Conservation (phyloP, 2,797 vertebrate species). For the Eremophila alpestris region DNA sequence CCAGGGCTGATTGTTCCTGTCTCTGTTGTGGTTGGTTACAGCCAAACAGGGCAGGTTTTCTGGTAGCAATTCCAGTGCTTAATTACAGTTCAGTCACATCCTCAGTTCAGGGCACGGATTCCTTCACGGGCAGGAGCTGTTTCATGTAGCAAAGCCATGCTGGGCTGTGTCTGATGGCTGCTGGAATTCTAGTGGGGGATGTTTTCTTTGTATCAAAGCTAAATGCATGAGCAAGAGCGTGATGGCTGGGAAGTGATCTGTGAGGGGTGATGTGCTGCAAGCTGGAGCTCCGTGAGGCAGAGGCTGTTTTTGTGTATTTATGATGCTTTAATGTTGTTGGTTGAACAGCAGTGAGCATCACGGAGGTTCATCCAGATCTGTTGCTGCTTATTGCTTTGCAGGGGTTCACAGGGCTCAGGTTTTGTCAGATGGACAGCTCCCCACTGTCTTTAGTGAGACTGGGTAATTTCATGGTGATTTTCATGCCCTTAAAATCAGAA, state of each 20-base stretch:
- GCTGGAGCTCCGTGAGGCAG: background rate
- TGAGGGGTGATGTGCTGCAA: background rate
- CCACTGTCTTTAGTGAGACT: background rate
- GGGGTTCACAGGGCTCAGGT: background rate
- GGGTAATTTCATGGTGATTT: background rate
- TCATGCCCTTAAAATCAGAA: background rate
- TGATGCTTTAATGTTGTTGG: background rate
- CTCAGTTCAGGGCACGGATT: background rate
- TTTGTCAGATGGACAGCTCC: background rate
- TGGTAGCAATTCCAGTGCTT: background rate
- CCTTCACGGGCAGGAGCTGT: background rate
- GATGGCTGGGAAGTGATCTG: background rate
- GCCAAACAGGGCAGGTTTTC: slow-evolving; percentile 1
- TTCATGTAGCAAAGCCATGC: background rate
- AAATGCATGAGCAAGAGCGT: background rate
- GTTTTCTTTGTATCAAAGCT: background rate
- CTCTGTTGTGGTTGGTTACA: slow-evolving; percentile 22
- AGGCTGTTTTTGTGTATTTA: background rate
- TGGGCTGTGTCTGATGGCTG: background rate
- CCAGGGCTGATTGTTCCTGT: background rate
- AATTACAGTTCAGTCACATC: background rate
- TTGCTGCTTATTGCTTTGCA: background rate
- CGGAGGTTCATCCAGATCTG: background rate
- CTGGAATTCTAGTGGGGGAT: background rate
- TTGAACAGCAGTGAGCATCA: background rate